A percentile compares a stretch with the other conserved stretches of the same genome.
Evolutionary conservation across 2,888 invertebrate genomes (phyloP).

Genomic region (Cryptocephalus moraei): DNA sequence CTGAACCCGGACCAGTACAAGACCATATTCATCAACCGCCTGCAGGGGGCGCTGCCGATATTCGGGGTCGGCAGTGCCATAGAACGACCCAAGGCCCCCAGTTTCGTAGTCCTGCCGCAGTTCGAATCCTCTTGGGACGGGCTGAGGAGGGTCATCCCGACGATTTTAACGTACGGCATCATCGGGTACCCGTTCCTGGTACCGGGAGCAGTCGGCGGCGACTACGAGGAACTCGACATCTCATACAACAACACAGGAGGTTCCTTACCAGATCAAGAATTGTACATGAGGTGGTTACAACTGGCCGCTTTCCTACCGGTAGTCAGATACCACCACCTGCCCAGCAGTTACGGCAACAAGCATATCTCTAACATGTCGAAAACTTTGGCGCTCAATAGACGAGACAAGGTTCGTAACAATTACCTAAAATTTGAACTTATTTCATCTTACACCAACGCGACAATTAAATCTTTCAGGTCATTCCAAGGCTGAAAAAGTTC

Average conservation of each 20-base stretch:
- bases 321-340: conserved; percentile 82
- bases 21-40: conserved; percentile 55
- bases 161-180: conserved; percentile 77
- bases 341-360: conserved; percentile 78
- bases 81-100: conserved; percentile 69
- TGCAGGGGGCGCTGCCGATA: conserved; percentile 40
- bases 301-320: conserved; percentile 84
- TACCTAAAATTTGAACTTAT: too few species aligned
- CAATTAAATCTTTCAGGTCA: conserved; percentile 55
- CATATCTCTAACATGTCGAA: conserved; percentile 65
- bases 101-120: conserved; percentile 77
- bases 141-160: conserved; percentile 63
- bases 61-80: conserved; percentile 80
- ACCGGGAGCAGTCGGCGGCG: conserved; percentile 91
- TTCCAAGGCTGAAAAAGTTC: conserved; percentile 66
- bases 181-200: conserved; percentile 89
- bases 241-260: conserved; percentile 39
- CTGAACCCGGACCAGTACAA: conserved; percentile 78
- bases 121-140: conserved; percentile 82
- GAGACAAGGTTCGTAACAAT: conserved; percentile 47
- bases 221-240: conserved; percentile 53
- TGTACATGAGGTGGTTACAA: conserved; percentile 86
- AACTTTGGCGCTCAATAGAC: conserved; percentile 60
- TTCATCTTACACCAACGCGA: too few species aligned
- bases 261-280: conserved; percentile 62